A percentile compares a stretch with the other conserved stretches of the same genome.
Evolutionary conservation across 2,113 vertebrate species (phyloP).

Genomic region (Tretioscincus oriximinensis): DNA sequence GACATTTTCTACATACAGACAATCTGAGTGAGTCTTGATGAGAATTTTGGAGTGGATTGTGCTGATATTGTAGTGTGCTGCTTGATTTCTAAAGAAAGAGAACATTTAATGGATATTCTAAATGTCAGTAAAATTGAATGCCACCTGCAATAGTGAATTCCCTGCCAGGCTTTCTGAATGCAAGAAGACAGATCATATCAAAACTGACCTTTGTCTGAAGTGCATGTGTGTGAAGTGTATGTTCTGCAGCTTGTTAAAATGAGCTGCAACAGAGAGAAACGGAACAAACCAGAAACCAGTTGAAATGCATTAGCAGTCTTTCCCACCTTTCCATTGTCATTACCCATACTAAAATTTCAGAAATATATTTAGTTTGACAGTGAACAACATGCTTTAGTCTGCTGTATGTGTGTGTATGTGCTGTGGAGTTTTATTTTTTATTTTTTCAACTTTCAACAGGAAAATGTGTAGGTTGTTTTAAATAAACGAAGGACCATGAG

Average conservation of each 20-base stretch:
- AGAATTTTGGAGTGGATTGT: conserved; percentile 25
- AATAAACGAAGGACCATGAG: neutral
- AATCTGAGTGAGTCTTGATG: neutral
- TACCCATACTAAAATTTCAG: conserved; percentile 21
- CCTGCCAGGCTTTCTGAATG: conserved; percentile 23
- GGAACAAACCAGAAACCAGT: conserved; percentile 21
- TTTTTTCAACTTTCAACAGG: neutral
- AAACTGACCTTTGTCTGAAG: conserved; percentile 11
- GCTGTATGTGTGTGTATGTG: neutral
- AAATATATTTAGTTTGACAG: conserved; percentile 32
- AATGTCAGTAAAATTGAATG: conserved; percentile 41
- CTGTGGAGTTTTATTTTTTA: neutral
- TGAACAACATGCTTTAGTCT: neutral
- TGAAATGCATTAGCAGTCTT: conserved; percentile 24
- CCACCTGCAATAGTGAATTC: conserved; percentile 29
- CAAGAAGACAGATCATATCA: conserved; percentile 39
- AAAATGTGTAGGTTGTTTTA: neutral
- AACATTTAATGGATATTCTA: conserved; percentile 35
- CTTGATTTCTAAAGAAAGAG: conserved; percentile 21
- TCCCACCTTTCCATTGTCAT: neutral
- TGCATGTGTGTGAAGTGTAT: neutral
- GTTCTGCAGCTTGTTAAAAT: conserved; percentile 34
- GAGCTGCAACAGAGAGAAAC: conserved; percentile 23
- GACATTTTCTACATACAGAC: conserved; percentile 3
- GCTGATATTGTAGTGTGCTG: neutral